These are phyloP conservation scores for Spongilla lacustris DNA, from an alignment of 37 sponge, comb jelly and placozoan genomes.

Conservation along the genomic window DNA sequence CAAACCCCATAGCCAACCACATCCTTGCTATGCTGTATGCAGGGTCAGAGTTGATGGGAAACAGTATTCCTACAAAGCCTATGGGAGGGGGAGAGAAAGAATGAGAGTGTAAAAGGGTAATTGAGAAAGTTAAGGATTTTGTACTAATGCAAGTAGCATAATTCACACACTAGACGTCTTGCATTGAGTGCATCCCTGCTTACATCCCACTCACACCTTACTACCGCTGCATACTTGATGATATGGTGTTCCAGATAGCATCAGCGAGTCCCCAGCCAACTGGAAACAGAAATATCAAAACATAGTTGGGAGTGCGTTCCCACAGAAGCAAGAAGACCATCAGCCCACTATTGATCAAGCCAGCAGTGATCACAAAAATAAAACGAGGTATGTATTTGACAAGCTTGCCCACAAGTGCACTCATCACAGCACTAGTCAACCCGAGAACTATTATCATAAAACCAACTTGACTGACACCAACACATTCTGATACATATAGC, in stretches of 20 bases:
- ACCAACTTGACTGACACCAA: slow-evolving; percentile 61
- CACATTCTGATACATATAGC: slow-evolving; percentile 18
- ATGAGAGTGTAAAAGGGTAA: neutral
- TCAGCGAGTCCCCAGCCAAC: slow-evolving; percentile 51
- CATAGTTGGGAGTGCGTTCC: slow-evolving; percentile 46
- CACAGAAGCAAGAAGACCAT: slow-evolving; percentile 53
- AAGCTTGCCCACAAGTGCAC: slow-evolving; percentile 10
- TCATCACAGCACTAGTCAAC: slow-evolving; percentile 27
- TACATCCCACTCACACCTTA: neutral
- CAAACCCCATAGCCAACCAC: neutral
- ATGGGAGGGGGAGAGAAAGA: neutral
- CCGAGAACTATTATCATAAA: slow-evolving; percentile 45
- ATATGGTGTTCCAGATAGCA: slow-evolving; percentile 58
- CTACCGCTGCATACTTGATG: slow-evolving; percentile 41
- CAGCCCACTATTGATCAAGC: slow-evolving; percentile 18
- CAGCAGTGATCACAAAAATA: slow-evolving; percentile 19
- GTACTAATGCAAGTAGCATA: too few species aligned
- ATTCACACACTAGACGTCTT: neutral
- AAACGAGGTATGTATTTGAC: slow-evolving; percentile 48
- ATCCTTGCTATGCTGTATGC: neutral
- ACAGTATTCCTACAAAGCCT: neutral
- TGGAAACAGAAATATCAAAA: slow-evolving; percentile 37
- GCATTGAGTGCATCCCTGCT: too few species aligned
- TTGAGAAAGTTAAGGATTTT: neutral
- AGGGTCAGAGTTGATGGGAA: neutral